phyloP scores from a whole-genome alignment of 2,113 vertebrate species.

The Muntiacus muntjak region DNA sequence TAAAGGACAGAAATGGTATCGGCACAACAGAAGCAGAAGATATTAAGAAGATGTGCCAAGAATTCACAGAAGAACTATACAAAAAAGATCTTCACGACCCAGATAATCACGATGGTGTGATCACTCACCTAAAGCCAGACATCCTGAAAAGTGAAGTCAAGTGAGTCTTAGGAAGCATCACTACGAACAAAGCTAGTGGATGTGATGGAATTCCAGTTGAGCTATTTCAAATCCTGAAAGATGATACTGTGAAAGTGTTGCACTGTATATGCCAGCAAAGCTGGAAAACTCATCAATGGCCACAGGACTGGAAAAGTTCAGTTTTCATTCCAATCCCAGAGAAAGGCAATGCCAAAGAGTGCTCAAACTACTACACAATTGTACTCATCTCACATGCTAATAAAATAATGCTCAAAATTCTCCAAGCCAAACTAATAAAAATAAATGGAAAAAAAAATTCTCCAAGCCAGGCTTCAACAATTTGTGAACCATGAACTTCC shows the following conservation, averaged over 20 bases:
- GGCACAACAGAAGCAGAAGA: background rate
- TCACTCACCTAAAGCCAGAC: background rate
- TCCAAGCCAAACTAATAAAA: background rate
- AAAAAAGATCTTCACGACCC: background rate
- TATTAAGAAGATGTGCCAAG: background rate
- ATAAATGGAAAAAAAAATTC: background rate
- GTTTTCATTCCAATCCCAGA: background rate
- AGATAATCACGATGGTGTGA: background rate
- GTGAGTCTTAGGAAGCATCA: background rate
- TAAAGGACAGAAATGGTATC: background rate
- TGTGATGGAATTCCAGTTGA: background rate
- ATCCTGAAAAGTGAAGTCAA: background rate
- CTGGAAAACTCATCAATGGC: background rate
- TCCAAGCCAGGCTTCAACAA: background rate
- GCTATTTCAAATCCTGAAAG: background rate
- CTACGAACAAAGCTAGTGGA: background rate
- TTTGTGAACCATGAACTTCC: background rate
- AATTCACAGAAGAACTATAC: background rate
- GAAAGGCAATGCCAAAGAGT: background rate
- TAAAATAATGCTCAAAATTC: background rate
- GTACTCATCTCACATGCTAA: background rate
- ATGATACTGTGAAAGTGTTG: background rate
- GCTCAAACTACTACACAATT: background rate
- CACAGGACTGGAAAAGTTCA: background rate
- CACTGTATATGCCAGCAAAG: background rate